phyloP scores from a whole-genome alignment of 2,888 invertebrate species.

The Gerosis bhagava region DNA sequence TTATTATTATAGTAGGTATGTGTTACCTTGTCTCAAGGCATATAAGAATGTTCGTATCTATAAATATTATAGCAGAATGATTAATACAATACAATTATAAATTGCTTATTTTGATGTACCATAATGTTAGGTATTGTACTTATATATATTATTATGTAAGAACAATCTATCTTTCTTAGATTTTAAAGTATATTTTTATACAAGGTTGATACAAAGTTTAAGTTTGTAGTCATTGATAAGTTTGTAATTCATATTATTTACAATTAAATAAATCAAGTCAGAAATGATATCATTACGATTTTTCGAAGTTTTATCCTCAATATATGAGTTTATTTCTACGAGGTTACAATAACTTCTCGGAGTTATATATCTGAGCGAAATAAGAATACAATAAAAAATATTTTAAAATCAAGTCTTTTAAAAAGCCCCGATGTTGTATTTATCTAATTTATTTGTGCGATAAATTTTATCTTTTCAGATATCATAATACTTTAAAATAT shows the following conservation, averaged over 20 bases:
- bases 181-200: slow-evolving; percentile 51
- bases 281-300: slow-evolving; percentile 5
- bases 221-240: slow-evolving; percentile 33
- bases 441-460: slow-evolving; percentile 9
- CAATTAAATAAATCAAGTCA: slow-evolving; percentile 11
- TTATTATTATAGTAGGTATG: too few species aligned
- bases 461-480: too few species aligned
- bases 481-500: slow-evolving; percentile 1
- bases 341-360: too few species aligned
- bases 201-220: slow-evolving; percentile 46
- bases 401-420: too few species aligned
- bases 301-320: too few species aligned
- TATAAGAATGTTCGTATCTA: slow-evolving; percentile 53
- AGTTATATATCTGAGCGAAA: too few species aligned
- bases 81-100: slow-evolving; percentile 54
- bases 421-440: too few species aligned
- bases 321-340: too few species aligned
- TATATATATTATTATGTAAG: slow-evolving; percentile 45
- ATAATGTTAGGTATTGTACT: slow-evolving; percentile 58
- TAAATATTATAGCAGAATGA: slow-evolving; percentile 57
- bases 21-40: slow-evolving; percentile 50
- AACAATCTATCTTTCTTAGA: slow-evolving; percentile 50
- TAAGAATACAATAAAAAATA: too few species aligned
- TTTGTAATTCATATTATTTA: slow-evolving; percentile 12
- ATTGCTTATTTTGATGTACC: slow-evolving; percentile 68